Percentiles rank a stretch among this genome's conserved stretches.
Evolutionary conservation across 2,888 invertebrate genomes (phyloP).

Genomic region (Chymomyza caudatula): DNA sequence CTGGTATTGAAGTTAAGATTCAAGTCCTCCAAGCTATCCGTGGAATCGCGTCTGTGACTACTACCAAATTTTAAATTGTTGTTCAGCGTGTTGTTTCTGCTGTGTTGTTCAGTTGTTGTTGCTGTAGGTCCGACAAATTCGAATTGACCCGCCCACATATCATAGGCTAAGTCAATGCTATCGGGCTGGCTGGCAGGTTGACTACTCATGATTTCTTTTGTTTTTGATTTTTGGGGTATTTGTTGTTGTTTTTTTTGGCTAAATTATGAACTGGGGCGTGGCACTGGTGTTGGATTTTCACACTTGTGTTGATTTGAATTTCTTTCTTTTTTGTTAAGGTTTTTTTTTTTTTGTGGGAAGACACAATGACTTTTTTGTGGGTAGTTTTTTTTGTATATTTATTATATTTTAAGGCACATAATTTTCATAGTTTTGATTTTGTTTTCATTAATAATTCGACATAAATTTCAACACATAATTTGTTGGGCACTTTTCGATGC

Average conservation of each 20-base stretch:
- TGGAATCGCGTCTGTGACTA: constrained; percentile 68
- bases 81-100: constrained; percentile 44
- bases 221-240: constrained; percentile 12
- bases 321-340: not conserved
- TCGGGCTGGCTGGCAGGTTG: constrained; percentile 79
- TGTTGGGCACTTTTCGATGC: constrained; percentile 47
- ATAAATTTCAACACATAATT: constrained; percentile 2
- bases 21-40: constrained; percentile 77
- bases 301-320: constrained; percentile 31
- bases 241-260: constrained; percentile 8
- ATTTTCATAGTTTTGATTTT: constrained; percentile 17
- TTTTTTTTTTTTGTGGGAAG: constrained; percentile 41
- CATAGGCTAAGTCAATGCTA: constrained; percentile 87
- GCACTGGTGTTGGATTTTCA: constrained; percentile 50
- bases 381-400: constrained; percentile 1
- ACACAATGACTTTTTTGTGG: constrained; percentile 28
- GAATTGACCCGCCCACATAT: constrained; percentile 94
- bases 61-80: constrained; percentile 64
- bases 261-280: constrained; percentile 41
- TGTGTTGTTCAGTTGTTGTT: constrained; percentile 43
- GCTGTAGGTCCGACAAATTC: constrained; percentile 84
- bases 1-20: constrained; percentile 74
- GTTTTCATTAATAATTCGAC: not conserved
- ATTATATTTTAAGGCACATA: constrained; percentile 51
- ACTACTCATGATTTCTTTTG: constrained; percentile 73